Percentiles rank a stretch among this genome's conserved stretches.
These are phyloP conservation scores for Platichthys flesus DNA, from an alignment of 2,113 vertebrate species.

Conservation along the genomic window DNA sequence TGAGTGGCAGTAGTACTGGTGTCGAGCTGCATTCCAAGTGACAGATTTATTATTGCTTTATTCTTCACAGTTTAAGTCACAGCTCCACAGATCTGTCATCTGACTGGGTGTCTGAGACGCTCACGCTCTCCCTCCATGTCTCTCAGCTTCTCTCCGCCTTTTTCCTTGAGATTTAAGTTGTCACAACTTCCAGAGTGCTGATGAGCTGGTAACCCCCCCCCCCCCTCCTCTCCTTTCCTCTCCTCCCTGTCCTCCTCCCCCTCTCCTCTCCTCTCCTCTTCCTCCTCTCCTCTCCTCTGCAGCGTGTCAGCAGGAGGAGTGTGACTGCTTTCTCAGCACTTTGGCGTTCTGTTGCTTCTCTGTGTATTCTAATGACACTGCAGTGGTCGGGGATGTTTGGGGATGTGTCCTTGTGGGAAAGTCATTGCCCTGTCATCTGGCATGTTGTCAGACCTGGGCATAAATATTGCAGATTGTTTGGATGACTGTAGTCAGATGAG, in stretches of 20 bases:
- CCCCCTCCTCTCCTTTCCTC: neutral
- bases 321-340: slow-evolving; percentile 57
- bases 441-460: neutral
- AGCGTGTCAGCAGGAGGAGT: slow-evolving; percentile 42
- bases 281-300: neutral
- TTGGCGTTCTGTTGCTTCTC: slow-evolving; percentile 16
- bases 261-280: neutral
- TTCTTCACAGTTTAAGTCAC: slow-evolving; percentile 68
- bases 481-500: slow-evolving; percentile 20
- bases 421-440: slow-evolving; percentile 13
- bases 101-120: slow-evolving; percentile 26
- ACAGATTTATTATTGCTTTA: slow-evolving; percentile 68
- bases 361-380: slow-evolving; percentile 60
- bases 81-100: slow-evolving; percentile 46
- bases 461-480: slow-evolving; percentile 47
- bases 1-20: slow-evolving; percentile 3
- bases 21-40: slow-evolving; percentile 27
- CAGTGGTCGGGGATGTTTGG: slow-evolving; percentile 28
- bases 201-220: slow-evolving; percentile 25
- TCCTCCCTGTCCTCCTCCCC: no score
- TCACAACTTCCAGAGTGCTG: slow-evolving; percentile 24
- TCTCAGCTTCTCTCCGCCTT: slow-evolving; percentile 6
- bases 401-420: slow-evolving; percentile 50
- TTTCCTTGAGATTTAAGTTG: slow-evolving; percentile 27
- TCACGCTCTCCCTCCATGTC: neutral